Base-by-base conservation (phyloP, 1,140 invertebrate genomes). In the Acromyrmex echinatior region DNA sequence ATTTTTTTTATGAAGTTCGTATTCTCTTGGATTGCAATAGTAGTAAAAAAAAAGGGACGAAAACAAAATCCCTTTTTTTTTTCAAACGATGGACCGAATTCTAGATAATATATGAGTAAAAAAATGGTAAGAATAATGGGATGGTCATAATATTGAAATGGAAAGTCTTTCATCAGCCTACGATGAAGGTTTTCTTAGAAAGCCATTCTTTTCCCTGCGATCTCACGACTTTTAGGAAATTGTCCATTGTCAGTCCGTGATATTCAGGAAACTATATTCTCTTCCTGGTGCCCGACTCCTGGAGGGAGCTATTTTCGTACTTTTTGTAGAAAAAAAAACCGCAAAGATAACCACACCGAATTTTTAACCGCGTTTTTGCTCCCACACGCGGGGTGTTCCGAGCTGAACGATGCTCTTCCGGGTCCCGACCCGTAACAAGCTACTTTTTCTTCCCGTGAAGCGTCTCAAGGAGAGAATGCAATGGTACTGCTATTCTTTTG, bases 341-440 rank as follows among this genome's bases (percentile, higher is more conserved):
- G 35, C 35, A 77, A 2, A n/a, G n/a, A 77, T 45, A 25, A 45
- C 74, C 16, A 35, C 16, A 18, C 21, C 56, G 31, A 77, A 62
- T 77, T 77, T 77, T 77, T 62, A 60, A 39, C 74, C 31, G 28
- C 14, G 53, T 76, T 76, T 76, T 76, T 76, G 73, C 31, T 60
- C 35, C 4, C 74, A 66, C 18, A 66, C 25, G 25, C 62, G 28
- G 39, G 18, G 35, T 66, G 18, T 79, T 79, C 45, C 35, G 21
- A 18, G 12, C n/a, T 45, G 16, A 79, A 49, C 58, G 10, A 5
- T 1, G 4, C 21, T 60, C 58, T 78, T 45, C 58, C 39, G 56
- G 58, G 9, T 18, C 31, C n/a, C 21, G 21, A 21, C 39, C 25
- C 14, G 35, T 77, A 62, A 78, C 35, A 78, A 49, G 58, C 16